Percentiles rank a stretch among this genome's conserved stretches.
Evolutionary conservation across 1,140 invertebrate genomes (phyloP).

Genomic region (Bombus fervidus): DNA sequence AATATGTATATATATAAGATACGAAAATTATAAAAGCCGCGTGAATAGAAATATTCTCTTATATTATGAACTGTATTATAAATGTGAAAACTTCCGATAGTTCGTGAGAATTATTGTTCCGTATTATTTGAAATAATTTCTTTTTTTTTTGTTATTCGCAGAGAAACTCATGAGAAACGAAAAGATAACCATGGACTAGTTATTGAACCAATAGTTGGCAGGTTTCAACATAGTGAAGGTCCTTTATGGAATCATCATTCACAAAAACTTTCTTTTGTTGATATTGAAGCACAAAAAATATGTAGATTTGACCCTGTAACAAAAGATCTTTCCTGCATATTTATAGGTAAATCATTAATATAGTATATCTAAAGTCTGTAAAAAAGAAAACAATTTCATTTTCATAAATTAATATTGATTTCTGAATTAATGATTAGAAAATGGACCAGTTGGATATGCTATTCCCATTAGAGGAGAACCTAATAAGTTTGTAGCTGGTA

Average conservation of each 20-base stretch:
- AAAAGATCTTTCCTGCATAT: conserved; percentile 57
- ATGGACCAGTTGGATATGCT: conserved; percentile 84
- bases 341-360: conserved; percentile 48
- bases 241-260: conserved; percentile 86
- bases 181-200: neutral
- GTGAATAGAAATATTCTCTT: neutral
- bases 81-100: no score
- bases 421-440: conserved; percentile 70
- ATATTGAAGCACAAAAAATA: conserved; percentile 84
- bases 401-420: conserved; percentile 3
- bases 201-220: conserved; percentile 21
- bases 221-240: conserved; percentile 80
- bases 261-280: conserved; percentile 86
- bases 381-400: neutral
- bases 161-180: neutral
- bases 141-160: neutral
- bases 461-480: conserved; percentile 86
- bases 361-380: neutral
- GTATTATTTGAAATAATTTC: neutral
- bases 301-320: conserved; percentile 83
- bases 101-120: neutral
- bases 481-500: conserved; percentile 86
- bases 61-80: neutral
- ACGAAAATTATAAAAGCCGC: neutral
- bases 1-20: neutral